Evolutionary conservation across 2,888 invertebrate species (phyloP).

Genomic region (Hypomecis punctinalis): DNA sequence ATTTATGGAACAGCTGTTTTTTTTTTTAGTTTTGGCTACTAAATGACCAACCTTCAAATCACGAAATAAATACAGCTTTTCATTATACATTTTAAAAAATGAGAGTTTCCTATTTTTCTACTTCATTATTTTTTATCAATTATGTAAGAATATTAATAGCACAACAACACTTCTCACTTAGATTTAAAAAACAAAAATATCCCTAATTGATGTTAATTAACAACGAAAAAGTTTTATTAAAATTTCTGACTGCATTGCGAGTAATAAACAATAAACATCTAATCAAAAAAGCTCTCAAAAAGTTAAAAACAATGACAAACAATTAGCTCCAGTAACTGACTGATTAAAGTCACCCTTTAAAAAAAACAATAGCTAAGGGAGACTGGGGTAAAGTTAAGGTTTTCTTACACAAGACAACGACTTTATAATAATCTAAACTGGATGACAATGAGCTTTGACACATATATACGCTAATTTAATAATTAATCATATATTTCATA

Average conservation of each 20-base stretch:
- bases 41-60: too few relatives aligned
- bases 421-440: too few relatives aligned
- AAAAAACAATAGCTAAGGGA: conserved; percentile 55
- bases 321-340: conserved; percentile 64
- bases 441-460: too few relatives aligned
- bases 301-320: conserved; percentile 63
- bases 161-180: conserved; percentile 32
- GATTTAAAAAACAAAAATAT: conserved; percentile 29
- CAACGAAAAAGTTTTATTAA: conserved; percentile 36
- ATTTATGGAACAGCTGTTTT: too few relatives aligned
- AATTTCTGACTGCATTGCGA: conserved; percentile 27
- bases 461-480: too few relatives aligned
- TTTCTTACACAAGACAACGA: too few relatives aligned
- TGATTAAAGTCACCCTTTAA: conserved; percentile 62
- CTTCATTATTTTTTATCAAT: not conserved
- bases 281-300: conserved; percentile 69
- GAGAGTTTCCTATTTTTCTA: not conserved
- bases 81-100: too few relatives aligned
- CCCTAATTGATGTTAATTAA: conserved; percentile 24
- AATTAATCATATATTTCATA: too few relatives aligned
- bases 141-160: conserved; percentile 19
- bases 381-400: conserved; percentile 39
- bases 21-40: too few relatives aligned
- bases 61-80: too few relatives aligned
- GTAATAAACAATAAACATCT: conserved; percentile 54